phyloP scores from a whole-genome alignment of 2,797 vertebrate species.

The Natrix natrix region DNA sequence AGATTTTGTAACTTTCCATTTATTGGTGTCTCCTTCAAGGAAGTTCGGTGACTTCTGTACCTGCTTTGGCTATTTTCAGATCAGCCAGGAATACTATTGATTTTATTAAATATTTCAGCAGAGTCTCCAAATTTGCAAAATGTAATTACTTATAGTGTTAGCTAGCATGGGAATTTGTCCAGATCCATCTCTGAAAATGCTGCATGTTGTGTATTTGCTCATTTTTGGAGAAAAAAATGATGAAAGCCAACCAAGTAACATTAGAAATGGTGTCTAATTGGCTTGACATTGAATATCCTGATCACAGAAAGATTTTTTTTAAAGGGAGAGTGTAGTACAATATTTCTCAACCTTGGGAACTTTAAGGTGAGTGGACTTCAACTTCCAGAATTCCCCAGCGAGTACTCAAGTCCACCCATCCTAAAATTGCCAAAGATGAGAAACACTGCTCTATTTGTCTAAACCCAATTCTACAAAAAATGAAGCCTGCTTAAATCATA shows the following conservation, averaged over 20 bases:
- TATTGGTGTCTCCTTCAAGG: neutral
- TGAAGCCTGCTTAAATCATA: neutral
- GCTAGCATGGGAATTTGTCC: neutral
- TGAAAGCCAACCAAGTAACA: neutral
- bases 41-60: neutral
- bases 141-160: neutral
- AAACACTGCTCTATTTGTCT: neutral
- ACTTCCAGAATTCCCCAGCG: neutral
- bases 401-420: neutral
- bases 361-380: neutral
- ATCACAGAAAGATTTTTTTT: neutral
- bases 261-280: neutral
- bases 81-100: neutral
- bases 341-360: neutral
- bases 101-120: neutral
- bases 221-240: neutral
- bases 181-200: neutral
- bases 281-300: constrained; percentile 40
- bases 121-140: neutral
- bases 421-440: neutral
- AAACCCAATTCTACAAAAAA: neutral
- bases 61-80: neutral
- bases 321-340: neutral
- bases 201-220: neutral
- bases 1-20: neutral